Evolutionary conservation across 2,113 vertebrate genomes (phyloP).

Genomic region (Pyrgilauda ruficollis): DNA sequence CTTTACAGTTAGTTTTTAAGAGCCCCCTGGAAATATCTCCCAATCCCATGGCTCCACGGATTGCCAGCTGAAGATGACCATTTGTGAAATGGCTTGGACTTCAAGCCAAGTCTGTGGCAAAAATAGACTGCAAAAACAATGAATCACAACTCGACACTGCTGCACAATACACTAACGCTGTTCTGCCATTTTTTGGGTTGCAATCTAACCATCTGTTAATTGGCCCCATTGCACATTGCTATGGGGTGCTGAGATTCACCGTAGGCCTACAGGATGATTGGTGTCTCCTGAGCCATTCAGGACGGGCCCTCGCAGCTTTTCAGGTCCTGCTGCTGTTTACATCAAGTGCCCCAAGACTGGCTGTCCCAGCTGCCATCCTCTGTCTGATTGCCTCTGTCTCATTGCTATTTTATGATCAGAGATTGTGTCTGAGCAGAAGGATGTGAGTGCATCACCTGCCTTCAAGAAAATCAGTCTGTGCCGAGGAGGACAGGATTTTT

Average conservation of each 20-base stretch:
- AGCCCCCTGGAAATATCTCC: not conserved
- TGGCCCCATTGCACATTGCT: not conserved
- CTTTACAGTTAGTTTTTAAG: not conserved
- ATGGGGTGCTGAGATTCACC: not conserved
- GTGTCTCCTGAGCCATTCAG: not conserved
- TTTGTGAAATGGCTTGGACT: not conserved
- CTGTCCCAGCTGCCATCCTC: not conserved
- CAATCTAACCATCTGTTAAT: not conserved
- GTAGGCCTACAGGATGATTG: not conserved
- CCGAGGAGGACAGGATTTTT: not conserved
- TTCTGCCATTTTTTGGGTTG: not conserved
- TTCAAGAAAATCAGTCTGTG: not conserved
- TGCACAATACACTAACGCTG: not conserved
- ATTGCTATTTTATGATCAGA: not conserved
- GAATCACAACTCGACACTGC: not conserved
- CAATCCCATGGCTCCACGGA: accelerated
- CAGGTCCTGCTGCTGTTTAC: not conserved
- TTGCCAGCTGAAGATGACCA: not conserved
- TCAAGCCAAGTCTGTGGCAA: not conserved
- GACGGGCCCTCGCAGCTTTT: not conserved
- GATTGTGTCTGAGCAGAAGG: not conserved
- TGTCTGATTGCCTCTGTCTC: not conserved
- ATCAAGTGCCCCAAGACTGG: not conserved
- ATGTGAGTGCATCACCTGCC: not conserved
- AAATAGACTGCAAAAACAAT: not conserved